These are phyloP conservation scores for Poecilia latipinna DNA, from an alignment of 2,113 vertebrate genomes.

Conservation along the genomic window DNA sequence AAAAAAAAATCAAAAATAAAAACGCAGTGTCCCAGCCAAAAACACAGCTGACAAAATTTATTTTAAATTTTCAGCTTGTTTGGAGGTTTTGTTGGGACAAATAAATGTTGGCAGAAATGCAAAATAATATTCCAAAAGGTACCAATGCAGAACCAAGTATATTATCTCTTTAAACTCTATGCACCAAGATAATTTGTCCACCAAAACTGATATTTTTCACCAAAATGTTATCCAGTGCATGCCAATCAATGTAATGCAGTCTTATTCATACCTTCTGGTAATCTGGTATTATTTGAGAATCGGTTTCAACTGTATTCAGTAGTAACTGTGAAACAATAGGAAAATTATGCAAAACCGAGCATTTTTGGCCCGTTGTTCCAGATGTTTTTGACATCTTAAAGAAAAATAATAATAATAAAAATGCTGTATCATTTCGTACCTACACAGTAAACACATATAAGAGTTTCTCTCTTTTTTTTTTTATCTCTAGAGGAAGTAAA, in stretches of 20 bases:
- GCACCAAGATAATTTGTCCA: background rate
- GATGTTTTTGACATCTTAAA: conserved; percentile 3
- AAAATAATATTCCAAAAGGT: background rate
- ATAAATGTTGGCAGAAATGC: background rate
- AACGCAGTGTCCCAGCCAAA: background rate
- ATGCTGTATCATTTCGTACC: conserved; percentile 1
- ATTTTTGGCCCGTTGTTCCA: background rate
- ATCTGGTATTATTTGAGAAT: background rate
- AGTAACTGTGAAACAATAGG: background rate
- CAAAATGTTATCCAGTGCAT: background rate
- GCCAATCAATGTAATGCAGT: no score
- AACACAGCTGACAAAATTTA: background rate
- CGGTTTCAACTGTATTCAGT: background rate
- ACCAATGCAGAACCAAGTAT: background rate
- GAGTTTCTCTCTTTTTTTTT: background rate
- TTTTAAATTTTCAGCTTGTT: no score
- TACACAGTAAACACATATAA: background rate
- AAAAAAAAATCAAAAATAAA: background rate
- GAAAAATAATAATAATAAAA: background rate
- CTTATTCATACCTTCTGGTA: background rate
- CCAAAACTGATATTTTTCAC: background rate
- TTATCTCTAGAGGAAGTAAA: background rate
- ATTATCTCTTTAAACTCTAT: background rate
- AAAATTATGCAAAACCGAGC: background rate
- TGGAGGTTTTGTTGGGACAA: background rate